Conservation (phyloP, 2,888 invertebrate genomes). For the Apamea crenata region DNA sequence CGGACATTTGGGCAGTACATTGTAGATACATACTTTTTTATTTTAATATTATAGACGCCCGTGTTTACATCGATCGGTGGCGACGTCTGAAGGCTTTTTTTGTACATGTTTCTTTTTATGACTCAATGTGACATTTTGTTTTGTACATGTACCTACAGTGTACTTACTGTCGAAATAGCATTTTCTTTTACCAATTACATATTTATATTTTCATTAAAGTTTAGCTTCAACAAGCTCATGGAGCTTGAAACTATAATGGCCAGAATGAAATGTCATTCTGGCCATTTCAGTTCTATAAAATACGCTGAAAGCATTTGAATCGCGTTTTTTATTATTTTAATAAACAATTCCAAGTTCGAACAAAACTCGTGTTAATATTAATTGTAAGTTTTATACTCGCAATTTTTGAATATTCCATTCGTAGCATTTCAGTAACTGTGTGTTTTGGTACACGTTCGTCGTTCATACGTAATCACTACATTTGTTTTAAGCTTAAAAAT, state of each 20-base stretch:
- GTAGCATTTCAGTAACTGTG: not conserved
- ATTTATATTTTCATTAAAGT: not conserved
- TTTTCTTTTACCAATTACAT: not conserved
- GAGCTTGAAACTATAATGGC: not conserved
- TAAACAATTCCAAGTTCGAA: not conserved
- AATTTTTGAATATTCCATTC: not conserved
- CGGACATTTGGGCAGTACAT: slow-evolving; percentile 27
- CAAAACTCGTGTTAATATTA: not conserved
- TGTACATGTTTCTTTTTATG: not conserved
- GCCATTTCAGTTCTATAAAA: not conserved
- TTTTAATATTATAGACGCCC: slow-evolving; percentile 40
- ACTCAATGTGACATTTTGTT: not conserved
- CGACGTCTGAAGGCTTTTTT: slow-evolving; percentile 31
- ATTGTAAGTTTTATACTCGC: not conserved
- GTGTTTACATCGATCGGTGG: slow-evolving; percentile 47
- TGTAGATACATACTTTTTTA: slow-evolving; percentile 40
- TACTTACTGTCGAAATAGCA: too few relatives aligned
- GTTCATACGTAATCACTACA: not conserved
- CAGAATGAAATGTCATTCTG: not conserved
- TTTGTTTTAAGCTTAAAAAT: slow-evolving; percentile 1
- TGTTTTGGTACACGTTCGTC: not conserved
- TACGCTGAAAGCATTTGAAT: not conserved
- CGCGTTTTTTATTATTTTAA: not conserved
- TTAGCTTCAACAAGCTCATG: not conserved
- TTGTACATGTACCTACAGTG: not conserved